A percentile compares a stretch with the other conserved stretches of the same genome.
phyloP scores from a whole-genome alignment of 2,888 invertebrate species.

The Lumbricus terrestris region DNA sequence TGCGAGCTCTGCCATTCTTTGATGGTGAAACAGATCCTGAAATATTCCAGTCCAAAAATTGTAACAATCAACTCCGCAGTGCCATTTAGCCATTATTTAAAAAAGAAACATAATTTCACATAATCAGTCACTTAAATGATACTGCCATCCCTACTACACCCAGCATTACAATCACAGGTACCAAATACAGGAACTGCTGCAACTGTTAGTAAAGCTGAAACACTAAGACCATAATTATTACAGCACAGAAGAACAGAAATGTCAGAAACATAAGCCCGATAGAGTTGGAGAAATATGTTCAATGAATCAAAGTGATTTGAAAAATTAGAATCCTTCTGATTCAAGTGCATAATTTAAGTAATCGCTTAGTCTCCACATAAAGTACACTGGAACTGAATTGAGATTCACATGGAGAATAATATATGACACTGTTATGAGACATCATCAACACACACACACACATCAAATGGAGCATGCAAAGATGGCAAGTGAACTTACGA shows the following conservation, averaged over 20 bases:
- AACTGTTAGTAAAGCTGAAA: conserved; percentile 3
- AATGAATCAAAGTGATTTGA: not conserved
- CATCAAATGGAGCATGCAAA: conserved; percentile 10
- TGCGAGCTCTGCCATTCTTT: conserved; percentile 20
- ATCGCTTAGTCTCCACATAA: not conserved
- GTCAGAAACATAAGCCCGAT: not conserved
- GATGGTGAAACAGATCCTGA: conserved; percentile 23
- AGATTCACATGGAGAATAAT: not conserved
- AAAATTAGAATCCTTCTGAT: not conserved
- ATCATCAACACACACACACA: too few species aligned
- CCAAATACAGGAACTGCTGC: not conserved
- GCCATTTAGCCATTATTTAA: not conserved
- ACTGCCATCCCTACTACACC: not conserved
- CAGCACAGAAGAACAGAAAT: not conserved
- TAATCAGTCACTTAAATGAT: not conserved
- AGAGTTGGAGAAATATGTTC: not conserved
- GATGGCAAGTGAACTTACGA: conserved; percentile 13
- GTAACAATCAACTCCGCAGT: not conserved
- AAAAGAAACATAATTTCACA: not conserved
- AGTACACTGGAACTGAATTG: not conserved
- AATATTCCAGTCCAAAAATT: not conserved
- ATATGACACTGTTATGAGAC: not conserved
- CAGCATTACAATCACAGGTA: not conserved
- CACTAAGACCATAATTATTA: not conserved
- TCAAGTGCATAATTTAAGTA: not conserved